These are phyloP conservation scores for Ailurus styani DNA, from an alignment of 2,113 vertebrate genomes.

Conservation along the genomic window DNA sequence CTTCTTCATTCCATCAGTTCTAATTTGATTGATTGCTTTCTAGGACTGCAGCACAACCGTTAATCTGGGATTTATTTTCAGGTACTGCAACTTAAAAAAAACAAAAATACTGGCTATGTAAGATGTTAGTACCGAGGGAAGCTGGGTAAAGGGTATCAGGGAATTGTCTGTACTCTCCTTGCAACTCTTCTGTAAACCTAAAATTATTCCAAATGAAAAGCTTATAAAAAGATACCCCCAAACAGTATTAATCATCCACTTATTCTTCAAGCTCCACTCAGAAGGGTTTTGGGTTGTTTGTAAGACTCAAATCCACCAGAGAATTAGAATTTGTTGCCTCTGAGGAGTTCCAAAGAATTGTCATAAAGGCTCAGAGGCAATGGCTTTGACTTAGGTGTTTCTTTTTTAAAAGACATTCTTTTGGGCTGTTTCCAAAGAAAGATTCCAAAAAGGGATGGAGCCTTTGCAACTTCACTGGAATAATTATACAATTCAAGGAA, in stretches of 20 bases:
- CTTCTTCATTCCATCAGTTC: neutral
- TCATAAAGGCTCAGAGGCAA: neutral
- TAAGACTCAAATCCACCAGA: neutral
- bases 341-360: neutral
- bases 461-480: neutral
- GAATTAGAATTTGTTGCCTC: neutral
- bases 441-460: neutral
- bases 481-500: constrained; percentile 18
- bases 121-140: neutral
- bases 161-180: neutral
- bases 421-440: neutral
- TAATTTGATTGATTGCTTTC: neutral
- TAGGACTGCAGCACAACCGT: neutral
- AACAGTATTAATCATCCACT: neutral
- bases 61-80: neutral
- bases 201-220: neutral
- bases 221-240: neutral
- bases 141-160: neutral
- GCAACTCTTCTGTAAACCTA: neutral
- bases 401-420: neutral
- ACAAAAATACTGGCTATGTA: neutral
- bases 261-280: neutral
- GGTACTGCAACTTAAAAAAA: neutral
- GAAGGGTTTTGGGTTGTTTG: neutral
- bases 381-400: neutral